These are phyloP conservation scores for Campylomormyrus numenius DNA, from an alignment of 2,113 vertebrate genomes.

Conservation along the genomic window DNA sequence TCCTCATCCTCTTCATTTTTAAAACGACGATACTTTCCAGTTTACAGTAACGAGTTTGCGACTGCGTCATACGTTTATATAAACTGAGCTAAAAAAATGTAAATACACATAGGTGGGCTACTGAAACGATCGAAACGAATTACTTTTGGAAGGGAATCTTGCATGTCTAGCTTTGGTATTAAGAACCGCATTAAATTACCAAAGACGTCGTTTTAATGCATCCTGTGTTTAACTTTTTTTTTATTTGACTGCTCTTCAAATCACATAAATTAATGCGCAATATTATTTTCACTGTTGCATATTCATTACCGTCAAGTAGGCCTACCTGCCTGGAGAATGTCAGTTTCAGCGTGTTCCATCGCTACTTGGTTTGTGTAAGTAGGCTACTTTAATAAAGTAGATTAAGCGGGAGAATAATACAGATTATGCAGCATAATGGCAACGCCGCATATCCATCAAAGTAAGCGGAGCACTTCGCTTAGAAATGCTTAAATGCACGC, in stretches of 20 bases:
- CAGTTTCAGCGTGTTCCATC: not conserved
- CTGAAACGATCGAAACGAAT: not conserved
- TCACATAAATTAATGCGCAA: not conserved
- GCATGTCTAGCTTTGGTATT: not conserved
- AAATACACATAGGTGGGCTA: not conserved
- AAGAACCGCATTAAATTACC: not conserved
- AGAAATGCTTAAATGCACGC: conserved; percentile 7
- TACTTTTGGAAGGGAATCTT: not conserved
- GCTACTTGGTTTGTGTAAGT: not conserved
- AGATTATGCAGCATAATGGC: conserved; percentile 5
- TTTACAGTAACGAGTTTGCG: not conserved
- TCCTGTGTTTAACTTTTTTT: not conserved
- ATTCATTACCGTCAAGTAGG: not conserved
- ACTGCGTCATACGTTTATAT: not conserved
- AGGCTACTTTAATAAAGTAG: not conserved
- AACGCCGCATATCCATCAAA: not conserved
- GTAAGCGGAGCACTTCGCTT: not conserved
- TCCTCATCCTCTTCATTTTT: not conserved
- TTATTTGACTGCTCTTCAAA: not conserved
- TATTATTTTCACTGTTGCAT: not conserved
- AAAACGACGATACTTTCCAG: not conserved
- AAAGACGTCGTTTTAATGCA: not conserved
- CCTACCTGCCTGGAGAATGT: not conserved
- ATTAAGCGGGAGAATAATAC: not conserved
- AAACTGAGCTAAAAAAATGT: not conserved